Evolutionary conservation across 2,888 invertebrate species (phyloP).

Genomic region (Lordiphosa andalusiaca): DNA sequence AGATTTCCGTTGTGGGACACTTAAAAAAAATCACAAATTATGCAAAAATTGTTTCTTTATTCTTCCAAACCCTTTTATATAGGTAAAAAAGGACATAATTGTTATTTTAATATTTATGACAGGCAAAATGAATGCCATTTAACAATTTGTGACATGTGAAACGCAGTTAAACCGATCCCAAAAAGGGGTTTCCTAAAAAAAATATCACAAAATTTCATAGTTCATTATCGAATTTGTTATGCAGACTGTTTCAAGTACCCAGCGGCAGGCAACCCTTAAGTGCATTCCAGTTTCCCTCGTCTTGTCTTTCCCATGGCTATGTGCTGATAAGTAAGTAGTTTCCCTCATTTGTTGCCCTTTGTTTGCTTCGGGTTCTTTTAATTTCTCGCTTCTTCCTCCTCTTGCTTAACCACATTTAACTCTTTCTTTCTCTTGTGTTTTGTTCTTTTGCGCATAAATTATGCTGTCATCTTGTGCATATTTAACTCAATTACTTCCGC

Average conservation of each 20-base stretch:
- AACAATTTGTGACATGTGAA: slow-evolving; percentile 42
- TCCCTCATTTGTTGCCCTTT: slow-evolving; percentile 54
- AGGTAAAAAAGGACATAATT: slow-evolving; percentile 59
- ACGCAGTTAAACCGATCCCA: slow-evolving; percentile 30
- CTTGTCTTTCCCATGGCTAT: slow-evolving; percentile 46
- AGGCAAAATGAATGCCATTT: slow-evolving; percentile 61
- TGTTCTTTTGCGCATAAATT: slow-evolving; percentile 57
- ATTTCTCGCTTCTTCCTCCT: slow-evolving; percentile 28
- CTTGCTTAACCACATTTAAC: slow-evolving; percentile 64
- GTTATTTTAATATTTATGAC: slow-evolving; percentile 75
- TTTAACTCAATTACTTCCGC: slow-evolving; percentile 73
- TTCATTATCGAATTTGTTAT: slow-evolving; percentile 79
- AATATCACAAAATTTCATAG: slow-evolving; percentile 57
- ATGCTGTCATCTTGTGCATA: slow-evolving; percentile 73
- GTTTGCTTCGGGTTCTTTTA: slow-evolving; percentile 39
- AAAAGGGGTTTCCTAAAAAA: neutral
- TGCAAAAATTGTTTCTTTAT: slow-evolving; percentile 37
- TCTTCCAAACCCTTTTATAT: slow-evolving; percentile 13
- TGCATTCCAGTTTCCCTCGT: slow-evolving; percentile 20
- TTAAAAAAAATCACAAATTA: slow-evolving; percentile 16
- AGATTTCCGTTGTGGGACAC: neutral
- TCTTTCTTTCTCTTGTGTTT: slow-evolving; percentile 38
- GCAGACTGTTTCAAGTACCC: slow-evolving; percentile 68
- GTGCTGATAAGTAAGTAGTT: slow-evolving; percentile 43
- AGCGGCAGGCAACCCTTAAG: slow-evolving; percentile 30